These are phyloP conservation scores for Pangasianodon gigas DNA, from an alignment of 2,113 vertebrate genomes.

Conservation along the genomic window DNA sequence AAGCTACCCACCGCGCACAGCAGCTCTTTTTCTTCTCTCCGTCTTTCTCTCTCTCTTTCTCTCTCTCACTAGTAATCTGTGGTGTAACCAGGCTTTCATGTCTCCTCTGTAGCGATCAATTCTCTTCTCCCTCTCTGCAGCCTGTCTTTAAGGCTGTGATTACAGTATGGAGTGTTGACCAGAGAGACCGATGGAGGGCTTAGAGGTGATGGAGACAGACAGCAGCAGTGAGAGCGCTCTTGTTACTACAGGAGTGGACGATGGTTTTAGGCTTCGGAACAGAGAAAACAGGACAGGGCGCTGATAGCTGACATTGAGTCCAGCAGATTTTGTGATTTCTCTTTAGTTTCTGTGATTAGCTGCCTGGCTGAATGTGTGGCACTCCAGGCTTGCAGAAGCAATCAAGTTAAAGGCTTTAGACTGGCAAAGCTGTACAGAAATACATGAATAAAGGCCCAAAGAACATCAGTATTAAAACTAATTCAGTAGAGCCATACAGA, in stretches of 20 bases:
- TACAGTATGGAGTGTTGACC: conserved; percentile 27
- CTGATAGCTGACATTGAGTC: conserved; percentile 13
- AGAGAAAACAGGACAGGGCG: not conserved
- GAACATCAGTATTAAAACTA: not conserved
- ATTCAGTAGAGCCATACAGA: not conserved
- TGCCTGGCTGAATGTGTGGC: not conserved
- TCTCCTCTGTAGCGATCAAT: conserved; percentile 24
- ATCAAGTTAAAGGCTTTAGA: not conserved
- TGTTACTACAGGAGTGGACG: not conserved
- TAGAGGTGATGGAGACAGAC: conserved; percentile 36
- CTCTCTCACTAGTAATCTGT: conserved; percentile 33
- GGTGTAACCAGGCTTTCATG: conserved; percentile 40
- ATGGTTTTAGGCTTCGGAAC: not conserved
- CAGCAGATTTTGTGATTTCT: not conserved
- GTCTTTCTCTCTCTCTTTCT: conserved; percentile 9
- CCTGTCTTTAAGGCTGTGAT: conserved; percentile 34
- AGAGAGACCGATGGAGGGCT: conserved; percentile 10
- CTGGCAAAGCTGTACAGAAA: not conserved
- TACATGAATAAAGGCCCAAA: not conserved
- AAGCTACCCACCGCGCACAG: conserved; percentile 11
- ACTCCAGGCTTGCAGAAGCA: not conserved
- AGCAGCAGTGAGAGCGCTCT: not conserved
- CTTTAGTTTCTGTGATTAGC: not conserved
- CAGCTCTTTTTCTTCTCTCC: not conserved
- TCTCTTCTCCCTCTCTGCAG: conserved; percentile 26